These are phyloP conservation scores for Drosophila paranaensis DNA, from an alignment of 2,888 invertebrate genomes.

Conservation along the genomic window DNA sequence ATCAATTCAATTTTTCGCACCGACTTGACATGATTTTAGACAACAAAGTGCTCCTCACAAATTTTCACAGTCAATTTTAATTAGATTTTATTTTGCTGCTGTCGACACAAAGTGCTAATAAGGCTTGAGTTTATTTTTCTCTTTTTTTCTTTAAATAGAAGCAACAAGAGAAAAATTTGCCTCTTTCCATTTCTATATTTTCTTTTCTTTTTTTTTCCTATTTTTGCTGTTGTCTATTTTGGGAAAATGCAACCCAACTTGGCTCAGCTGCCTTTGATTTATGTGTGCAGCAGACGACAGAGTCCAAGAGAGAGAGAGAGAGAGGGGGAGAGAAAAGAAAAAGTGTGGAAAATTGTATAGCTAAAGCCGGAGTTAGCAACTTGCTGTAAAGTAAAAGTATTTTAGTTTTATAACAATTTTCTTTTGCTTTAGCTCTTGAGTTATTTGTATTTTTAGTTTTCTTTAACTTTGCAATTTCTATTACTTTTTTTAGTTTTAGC, in stretches of 20 bases:
- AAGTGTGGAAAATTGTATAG: conserved; percentile 48
- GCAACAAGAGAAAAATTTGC: conserved; percentile 18
- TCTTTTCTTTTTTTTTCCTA: conserved; percentile 2
- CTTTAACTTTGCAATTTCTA: conserved; percentile 26
- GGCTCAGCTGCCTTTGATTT: conserved; percentile 36
- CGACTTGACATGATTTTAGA: neutral
- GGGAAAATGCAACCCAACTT: conserved; percentile 40
- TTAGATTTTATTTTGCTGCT: conserved; percentile 1
- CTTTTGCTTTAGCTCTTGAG: conserved; percentile 14
- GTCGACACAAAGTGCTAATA: conserved; percentile 26
- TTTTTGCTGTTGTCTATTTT: conserved; percentile 45
- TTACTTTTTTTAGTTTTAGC: conserved; percentile 2
- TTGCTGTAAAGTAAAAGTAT: conserved; percentile 63
- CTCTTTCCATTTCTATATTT: conserved; percentile 25
- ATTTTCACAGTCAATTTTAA: conserved; percentile 7
- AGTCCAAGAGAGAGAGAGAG: neutral
- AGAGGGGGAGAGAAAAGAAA: conserved; percentile 18
- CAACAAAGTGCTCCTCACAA: neutral
- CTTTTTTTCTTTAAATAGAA: conserved; percentile 4
- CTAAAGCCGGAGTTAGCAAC: conserved; percentile 41
- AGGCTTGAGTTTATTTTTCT: conserved; percentile 18
- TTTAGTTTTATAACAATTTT: conserved; percentile 63
- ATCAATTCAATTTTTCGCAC: neutral
- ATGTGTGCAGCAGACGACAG: conserved; percentile 14
- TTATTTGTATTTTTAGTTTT: conserved; percentile 17